phyloP scores from a whole-genome alignment of 2,797 vertebrate genomes.

The Phataginus tricuspis region DNA sequence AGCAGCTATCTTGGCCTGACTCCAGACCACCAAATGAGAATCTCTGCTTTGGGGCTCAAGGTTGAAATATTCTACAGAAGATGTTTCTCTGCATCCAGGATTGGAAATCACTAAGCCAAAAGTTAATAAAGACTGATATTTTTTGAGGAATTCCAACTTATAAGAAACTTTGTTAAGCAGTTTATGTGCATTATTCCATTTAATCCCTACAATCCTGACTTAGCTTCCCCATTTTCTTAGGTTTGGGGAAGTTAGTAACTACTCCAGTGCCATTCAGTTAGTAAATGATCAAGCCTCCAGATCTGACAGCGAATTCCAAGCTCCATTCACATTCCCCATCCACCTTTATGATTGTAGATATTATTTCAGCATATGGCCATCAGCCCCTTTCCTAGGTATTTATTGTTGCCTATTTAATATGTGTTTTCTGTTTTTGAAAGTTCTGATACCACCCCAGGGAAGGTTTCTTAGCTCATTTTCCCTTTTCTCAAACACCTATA shows the following conservation, averaged over 20 bases:
- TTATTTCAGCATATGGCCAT: background rate
- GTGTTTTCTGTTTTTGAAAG: background rate
- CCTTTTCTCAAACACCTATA: background rate
- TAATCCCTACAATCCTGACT: background rate
- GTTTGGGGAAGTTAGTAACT: background rate
- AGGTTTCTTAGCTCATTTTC: background rate
- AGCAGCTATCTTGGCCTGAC: background rate
- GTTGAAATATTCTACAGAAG: background rate
- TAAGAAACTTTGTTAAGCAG: background rate
- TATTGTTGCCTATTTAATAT: background rate
- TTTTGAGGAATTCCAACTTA: background rate
- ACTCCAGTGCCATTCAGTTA: background rate
- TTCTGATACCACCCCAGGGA: background rate
- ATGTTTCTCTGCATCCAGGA: background rate
- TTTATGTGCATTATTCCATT: background rate
- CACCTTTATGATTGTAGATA: background rate
- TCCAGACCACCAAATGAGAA: background rate
- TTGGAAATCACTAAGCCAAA: background rate
- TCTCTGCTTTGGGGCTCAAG: background rate
- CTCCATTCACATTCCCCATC: background rate
- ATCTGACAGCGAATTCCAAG: background rate
- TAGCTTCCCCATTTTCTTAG: background rate
- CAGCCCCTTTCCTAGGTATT: background rate
- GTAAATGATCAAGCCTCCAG: background rate
- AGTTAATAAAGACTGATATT: background rate